Evolutionary conservation across 2,113 vertebrate genomes (phyloP).

Genomic region (Ctenomys sociabilis): DNA sequence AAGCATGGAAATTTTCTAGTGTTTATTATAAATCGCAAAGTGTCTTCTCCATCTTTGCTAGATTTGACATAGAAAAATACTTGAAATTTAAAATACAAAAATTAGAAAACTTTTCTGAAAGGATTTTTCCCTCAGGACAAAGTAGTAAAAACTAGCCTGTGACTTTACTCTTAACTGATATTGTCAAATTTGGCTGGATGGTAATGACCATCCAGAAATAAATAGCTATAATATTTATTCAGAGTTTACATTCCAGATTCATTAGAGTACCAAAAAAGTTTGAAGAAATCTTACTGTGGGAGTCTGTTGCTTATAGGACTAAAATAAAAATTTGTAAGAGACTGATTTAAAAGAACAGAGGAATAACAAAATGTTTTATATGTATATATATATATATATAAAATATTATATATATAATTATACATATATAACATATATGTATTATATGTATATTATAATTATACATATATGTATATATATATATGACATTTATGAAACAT

Average conservation of each 20-base stretch:
- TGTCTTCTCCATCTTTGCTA: constrained; percentile 82
- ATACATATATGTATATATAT: constrained; percentile 71
- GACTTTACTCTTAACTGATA: constrained; percentile 70
- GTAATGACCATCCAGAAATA: constrained; percentile 85
- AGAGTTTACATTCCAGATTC: constrained; percentile 83
- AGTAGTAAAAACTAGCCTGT: constrained; percentile 79
- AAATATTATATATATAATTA: constrained; percentile 52
- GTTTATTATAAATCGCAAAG: constrained; percentile 83
- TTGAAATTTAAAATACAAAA: constrained; percentile 88
- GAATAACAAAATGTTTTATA: constrained; percentile 71
- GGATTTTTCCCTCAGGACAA: constrained; percentile 64
- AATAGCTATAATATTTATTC: constrained; percentile 86
- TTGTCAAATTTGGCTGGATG: constrained; percentile 81
- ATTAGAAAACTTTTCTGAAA: constrained; percentile 69
- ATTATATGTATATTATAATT: constrained; percentile 55
- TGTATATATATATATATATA: neutral
- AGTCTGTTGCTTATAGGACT: constrained; percentile 77
- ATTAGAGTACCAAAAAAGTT: constrained; percentile 80
- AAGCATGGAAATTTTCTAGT: constrained; percentile 61
- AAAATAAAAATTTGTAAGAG: constrained; percentile 77
- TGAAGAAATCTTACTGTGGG: constrained; percentile 77
- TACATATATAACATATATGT: no score
- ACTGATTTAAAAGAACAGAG: constrained; percentile 77
- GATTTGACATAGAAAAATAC: constrained; percentile 87
- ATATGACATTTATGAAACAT: constrained; percentile 86